A percentile compares a stretch with the other conserved stretches of the same genome.
Conservation (phyloP, 30 jellyfish, hydroid and myxozoan species). For the Morbakka virulenta region DNA sequence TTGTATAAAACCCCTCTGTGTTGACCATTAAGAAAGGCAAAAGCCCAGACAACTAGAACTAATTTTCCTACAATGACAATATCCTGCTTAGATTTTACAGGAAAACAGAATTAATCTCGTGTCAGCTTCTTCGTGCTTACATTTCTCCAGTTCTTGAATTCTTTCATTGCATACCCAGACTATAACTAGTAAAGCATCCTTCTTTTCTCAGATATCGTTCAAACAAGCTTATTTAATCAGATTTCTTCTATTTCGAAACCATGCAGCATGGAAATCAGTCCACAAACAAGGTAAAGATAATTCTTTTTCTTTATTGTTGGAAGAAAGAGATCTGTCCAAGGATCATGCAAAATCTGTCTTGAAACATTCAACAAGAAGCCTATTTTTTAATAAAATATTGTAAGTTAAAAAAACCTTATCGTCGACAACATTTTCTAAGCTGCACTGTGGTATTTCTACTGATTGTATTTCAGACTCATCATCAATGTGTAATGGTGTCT, state of each 20-base stretch:
- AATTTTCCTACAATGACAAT: slow-evolving; percentile 6
- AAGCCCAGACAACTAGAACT: slow-evolving; percentile 37
- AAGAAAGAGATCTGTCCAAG: too few relatives aligned
- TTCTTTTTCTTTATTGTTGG: too few relatives aligned
- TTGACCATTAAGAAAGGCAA: background rate
- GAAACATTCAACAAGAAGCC: too few relatives aligned
- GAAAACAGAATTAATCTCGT: slow-evolving; percentile 33
- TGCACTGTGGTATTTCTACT: too few relatives aligned
- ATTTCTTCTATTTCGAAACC: slow-evolving; percentile 10
- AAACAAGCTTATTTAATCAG: slow-evolving; percentile 38
- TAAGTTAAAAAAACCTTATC: too few relatives aligned
- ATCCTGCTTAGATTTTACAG: too few relatives aligned
- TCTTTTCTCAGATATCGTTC: slow-evolving; percentile 39
- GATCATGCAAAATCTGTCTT: too few relatives aligned
- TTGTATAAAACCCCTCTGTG: slow-evolving; percentile 10
- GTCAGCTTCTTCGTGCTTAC: slow-evolving; percentile 41
- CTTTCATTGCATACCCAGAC: slow-evolving; percentile 8
- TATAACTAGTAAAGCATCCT: slow-evolving; percentile 24
- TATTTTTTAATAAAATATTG: too few relatives aligned
- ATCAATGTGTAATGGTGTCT: too few relatives aligned
- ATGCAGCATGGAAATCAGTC: slow-evolving; percentile 10
- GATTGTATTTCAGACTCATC: too few relatives aligned
- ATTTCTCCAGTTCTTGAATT: slow-evolving; percentile 14
- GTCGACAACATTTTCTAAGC: too few relatives aligned
- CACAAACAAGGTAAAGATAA: slow-evolving; percentile 43